These are phyloP conservation scores for Hypena proboscidalis DNA, from an alignment of 2,888 invertebrate genomes.

Conservation along the genomic window DNA sequence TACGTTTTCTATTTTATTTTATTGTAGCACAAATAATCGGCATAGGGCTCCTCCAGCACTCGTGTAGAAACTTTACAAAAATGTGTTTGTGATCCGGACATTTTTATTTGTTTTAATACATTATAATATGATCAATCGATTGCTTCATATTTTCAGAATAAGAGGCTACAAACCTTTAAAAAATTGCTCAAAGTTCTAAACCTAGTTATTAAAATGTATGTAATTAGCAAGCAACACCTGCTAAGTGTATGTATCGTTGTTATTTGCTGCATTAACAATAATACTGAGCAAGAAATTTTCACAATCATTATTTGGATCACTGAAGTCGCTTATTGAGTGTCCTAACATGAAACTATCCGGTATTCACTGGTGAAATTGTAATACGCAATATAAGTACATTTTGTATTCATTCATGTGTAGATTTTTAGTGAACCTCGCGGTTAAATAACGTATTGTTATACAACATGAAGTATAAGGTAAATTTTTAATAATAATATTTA, in stretches of 20 bases:
- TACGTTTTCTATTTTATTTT: too few species aligned
- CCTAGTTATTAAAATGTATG: too few species aligned
- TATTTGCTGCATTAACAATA: conserved; percentile 15
- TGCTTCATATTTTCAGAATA: too few species aligned
- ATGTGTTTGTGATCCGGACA: too few species aligned
- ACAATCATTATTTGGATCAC: conserved; percentile 57
- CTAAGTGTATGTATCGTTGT: neutral
- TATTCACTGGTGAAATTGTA: conserved; percentile 54
- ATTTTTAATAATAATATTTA: too few species aligned
- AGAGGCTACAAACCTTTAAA: too few species aligned
- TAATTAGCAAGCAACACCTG: neutral
- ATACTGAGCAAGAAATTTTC: conserved; percentile 38
- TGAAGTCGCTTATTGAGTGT: conserved; percentile 52
- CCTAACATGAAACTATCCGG: conserved; percentile 54
- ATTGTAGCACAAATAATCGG: too few species aligned
- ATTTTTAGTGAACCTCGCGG: conserved; percentile 42
- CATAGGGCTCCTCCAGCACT: too few species aligned
- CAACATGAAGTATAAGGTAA: conserved; percentile 56
- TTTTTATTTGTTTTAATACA: too few species aligned
- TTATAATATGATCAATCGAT: too few species aligned
- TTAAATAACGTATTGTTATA: conserved; percentile 29
- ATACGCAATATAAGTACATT: conserved; percentile 55
- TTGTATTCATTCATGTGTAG: conserved; percentile 57
- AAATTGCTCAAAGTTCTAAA: too few species aligned
- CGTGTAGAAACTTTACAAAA: too few species aligned